These are phyloP conservation scores for Potorous gilbertii DNA, from an alignment of 2,797 vertebrate species.

Conservation along the genomic window DNA sequence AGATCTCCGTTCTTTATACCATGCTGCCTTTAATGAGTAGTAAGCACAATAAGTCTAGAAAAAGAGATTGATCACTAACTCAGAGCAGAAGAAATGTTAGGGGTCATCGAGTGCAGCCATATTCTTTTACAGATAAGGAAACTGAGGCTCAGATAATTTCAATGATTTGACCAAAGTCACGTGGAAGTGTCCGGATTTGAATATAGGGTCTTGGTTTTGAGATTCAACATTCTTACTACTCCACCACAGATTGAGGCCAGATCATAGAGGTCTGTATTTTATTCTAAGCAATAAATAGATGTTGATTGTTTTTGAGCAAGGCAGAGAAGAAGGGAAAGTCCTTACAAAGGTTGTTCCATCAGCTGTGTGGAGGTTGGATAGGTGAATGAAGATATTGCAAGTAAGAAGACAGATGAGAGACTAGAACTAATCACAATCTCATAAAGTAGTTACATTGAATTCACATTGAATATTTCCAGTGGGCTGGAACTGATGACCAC, in stretches of 20 bases:
- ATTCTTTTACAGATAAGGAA: neutral
- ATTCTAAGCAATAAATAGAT: neutral
- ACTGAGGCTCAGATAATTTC: neutral
- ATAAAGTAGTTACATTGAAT: neutral
- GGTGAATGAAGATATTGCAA: neutral
- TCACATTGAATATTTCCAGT: neutral
- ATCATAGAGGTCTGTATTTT: neutral
- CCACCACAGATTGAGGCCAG: neutral
- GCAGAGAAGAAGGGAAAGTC: neutral
- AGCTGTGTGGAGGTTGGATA: neutral
- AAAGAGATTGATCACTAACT: neutral
- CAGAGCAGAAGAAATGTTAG: neutral
- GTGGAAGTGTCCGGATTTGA: neutral
- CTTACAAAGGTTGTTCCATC: neutral
- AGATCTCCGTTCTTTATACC: neutral
- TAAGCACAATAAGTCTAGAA: neutral
- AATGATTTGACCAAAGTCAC: neutral
- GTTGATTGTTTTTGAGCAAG: neutral
- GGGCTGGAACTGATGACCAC: neutral
- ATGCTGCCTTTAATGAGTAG: neutral
- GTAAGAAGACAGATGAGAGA: neutral
- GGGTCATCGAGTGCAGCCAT: neutral
- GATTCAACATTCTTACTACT: neutral
- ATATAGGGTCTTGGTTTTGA: neutral
- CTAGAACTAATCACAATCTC: neutral